A percentile compares a stretch with the other conserved stretches of the same genome.
These are phyloP conservation scores for Athrips mouffetella DNA, from an alignment of 2,888 invertebrate genomes.

Conservation along the genomic window DNA sequence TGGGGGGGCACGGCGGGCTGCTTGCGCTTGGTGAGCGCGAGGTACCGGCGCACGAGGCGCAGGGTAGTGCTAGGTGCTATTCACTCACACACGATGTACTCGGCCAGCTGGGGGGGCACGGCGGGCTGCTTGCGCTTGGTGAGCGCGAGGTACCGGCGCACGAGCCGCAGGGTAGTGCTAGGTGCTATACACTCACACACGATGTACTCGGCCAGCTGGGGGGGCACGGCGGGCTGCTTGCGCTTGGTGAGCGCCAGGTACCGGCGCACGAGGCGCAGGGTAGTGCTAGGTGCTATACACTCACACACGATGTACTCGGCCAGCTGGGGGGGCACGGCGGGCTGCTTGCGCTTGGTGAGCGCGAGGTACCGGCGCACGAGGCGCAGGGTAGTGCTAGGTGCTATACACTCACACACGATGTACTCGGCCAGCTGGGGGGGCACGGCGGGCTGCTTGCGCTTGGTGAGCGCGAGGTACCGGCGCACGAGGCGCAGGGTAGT, in stretches of 20 bases:
- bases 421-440: no score
- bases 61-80: conserved; percentile 95
- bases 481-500: conserved; percentile 94
- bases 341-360: no score
- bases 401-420: no score
- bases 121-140: no score
- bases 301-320: conserved; percentile 90
- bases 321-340: conserved; percentile 90
- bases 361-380: no score
- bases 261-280: conserved; percentile 93
- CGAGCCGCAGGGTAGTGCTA: no score
- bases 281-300: conserved; percentile 91
- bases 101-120: no score
- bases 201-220: conserved; percentile 91
- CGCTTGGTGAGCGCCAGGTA: conserved; percentile 97
- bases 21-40: conserved; percentile 93
- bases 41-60: conserved; percentile 95
- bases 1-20: no score
- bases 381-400: no score
- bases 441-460: no score
- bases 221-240: conserved; percentile 92
- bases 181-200: conserved; percentile 82
- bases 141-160: no score
- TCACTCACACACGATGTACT: conserved; percentile 98
- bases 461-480: conserved; percentile 94